Percentiles rank a stretch among this genome's conserved stretches.
These are phyloP conservation scores for Scaptomyza tumidula DNA, from an alignment of 2,888 invertebrate species.

Conservation along the genomic window DNA sequence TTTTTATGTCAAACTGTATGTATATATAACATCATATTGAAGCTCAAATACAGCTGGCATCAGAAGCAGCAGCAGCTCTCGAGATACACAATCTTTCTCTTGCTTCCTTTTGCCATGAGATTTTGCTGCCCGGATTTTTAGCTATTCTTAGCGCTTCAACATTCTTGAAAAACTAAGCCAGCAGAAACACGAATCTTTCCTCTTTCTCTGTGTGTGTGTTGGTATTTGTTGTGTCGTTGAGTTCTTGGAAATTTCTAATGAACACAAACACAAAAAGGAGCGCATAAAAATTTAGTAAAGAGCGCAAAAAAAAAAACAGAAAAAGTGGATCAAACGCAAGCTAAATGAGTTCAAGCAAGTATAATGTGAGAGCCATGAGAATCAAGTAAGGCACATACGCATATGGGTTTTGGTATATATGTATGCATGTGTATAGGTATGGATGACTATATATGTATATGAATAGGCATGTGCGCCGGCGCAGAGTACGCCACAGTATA, in stretches of 20 bases:
- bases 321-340: no score
- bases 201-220: conserved; percentile 18
- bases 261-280: conserved; percentile 77
- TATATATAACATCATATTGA: conserved; percentile 12
- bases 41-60: conserved; percentile 6
- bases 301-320: conserved; percentile 24
- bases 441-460: background rate
- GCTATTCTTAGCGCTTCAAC: conserved; percentile 6
- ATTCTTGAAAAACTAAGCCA: conserved; percentile 73
- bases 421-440: conserved; percentile 5
- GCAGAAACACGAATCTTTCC: conserved; percentile 73
- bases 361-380: conserved; percentile 53
- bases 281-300: conserved; percentile 68
- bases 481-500: conserved; percentile 22
- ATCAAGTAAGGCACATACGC: conserved; percentile 39
- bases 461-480: conserved; percentile 38
- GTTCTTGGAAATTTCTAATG: conserved; percentile 77
- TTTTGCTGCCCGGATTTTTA: conserved; percentile 15
- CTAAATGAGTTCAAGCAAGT: no score
- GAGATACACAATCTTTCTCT: conserved; percentile 20
- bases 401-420: conserved; percentile 4
- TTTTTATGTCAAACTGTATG: background rate
- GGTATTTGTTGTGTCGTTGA: conserved; percentile 59
- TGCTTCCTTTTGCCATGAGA: conserved; percentile 22
- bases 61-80: background rate